Conservation (phyloP, 2,888 invertebrate genomes). For the Leucophenga montana region DNA sequence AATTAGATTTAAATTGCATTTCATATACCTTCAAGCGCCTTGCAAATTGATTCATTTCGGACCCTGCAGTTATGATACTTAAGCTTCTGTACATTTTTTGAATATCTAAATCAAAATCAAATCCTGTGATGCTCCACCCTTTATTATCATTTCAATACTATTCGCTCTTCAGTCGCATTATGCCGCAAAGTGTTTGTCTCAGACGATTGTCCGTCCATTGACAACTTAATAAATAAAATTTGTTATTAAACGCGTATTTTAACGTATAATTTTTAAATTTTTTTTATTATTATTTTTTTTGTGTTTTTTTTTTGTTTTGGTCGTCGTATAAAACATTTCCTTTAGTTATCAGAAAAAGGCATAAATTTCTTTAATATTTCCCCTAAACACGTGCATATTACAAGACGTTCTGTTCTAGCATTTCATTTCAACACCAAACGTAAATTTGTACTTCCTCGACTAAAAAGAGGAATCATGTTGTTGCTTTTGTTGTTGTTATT, state of each 20-base stretch:
- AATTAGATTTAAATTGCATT: too few relatives aligned
- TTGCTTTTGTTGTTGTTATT: too few relatives aligned
- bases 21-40: too few relatives aligned
- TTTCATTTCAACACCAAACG: conserved; percentile 65
- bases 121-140: too few relatives aligned
- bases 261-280: conserved; percentile 50
- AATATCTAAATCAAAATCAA: too few relatives aligned
- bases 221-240: conserved; percentile 61
- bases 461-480: too few relatives aligned
- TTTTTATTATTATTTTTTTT: too few relatives aligned
- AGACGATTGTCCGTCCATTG: conserved; percentile 41
- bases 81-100: too few relatives aligned
- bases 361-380: conserved; percentile 62
- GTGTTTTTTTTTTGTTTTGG: conserved; percentile 24
- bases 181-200: not conserved
- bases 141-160: too few relatives aligned
- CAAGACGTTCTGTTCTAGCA: conserved; percentile 52
- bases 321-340: conserved; percentile 52
- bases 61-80: too few relatives aligned
- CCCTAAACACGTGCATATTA: conserved; percentile 25
- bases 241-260: conserved; percentile 64
- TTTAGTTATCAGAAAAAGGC: conserved; percentile 62
- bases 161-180: too few relatives aligned
- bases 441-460: conserved; percentile 63
- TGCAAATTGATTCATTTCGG: too few relatives aligned